Percentiles rank a stretch among this genome's conserved stretches.
These are phyloP conservation scores for Andrena camellia DNA, from an alignment of 2,888 invertebrate species.

Conservation along the genomic window DNA sequence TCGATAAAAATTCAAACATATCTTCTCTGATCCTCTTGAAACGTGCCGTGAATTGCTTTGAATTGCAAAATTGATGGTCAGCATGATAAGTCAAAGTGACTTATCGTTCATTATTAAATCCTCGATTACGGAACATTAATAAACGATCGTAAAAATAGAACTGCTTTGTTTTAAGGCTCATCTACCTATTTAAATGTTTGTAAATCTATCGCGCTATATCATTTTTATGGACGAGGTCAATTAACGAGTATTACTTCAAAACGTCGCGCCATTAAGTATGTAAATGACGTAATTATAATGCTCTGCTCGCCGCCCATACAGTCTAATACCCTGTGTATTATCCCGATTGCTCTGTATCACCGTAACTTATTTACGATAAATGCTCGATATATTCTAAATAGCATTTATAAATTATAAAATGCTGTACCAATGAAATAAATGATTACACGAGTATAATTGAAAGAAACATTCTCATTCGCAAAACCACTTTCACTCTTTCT, in stretches of 20 bases:
- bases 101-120: neutral
- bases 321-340: no score
- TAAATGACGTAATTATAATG: neutral
- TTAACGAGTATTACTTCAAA: slow-evolving; percentile 4
- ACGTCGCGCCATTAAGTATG: slow-evolving; percentile 4
- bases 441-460: no score
- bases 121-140: neutral
- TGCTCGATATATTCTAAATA: no score
- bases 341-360: no score
- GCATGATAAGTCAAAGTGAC: slow-evolving; percentile 40
- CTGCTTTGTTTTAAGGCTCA: neutral
- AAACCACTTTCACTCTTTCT: no score
- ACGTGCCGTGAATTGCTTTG: neutral
- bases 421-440: no score
- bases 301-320: no score
- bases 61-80: slow-evolving; percentile 34
- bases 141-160: neutral
- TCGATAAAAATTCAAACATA: neutral
- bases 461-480: no score
- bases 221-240: neutral
- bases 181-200: neutral
- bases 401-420: no score
- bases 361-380: no score
- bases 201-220: neutral
- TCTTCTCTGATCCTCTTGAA: neutral